Conservation (phyloP, 2,797 vertebrate genomes). For the Oryzias sinensis region DNA sequence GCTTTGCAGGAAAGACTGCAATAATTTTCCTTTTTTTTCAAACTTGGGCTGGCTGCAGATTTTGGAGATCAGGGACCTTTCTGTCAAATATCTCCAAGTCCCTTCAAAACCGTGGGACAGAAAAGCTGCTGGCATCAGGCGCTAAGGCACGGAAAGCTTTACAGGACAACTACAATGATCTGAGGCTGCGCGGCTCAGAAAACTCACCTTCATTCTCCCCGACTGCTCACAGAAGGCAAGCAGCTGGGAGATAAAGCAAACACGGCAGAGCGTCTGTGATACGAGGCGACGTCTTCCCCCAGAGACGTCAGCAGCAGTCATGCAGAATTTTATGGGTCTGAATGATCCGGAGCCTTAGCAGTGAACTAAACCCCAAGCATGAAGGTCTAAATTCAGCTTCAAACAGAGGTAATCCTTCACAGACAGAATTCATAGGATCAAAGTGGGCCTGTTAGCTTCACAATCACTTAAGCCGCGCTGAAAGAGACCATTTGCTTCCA, state of each 20-base stretch:
- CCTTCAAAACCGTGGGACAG: slow-evolving; percentile 21
- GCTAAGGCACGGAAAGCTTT: slow-evolving; percentile 33
- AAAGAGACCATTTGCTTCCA: too few species aligned
- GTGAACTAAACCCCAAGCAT: slow-evolving; percentile 3
- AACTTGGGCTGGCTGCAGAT: too few species aligned
- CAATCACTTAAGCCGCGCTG: too few species aligned
- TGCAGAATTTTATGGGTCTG: slow-evolving; percentile 6
- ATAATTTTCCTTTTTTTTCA: too few species aligned
- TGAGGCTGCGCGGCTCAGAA: slow-evolving; percentile 15
- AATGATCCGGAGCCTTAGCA: slow-evolving; percentile 9
- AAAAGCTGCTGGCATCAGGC: slow-evolving; percentile 30
- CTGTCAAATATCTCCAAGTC: too few species aligned
- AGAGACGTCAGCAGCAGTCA: slow-evolving; percentile 10
- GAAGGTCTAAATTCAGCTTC: neutral
- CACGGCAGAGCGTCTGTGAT: slow-evolving; percentile 37
- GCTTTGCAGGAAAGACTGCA: too few species aligned
- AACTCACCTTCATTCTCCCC: slow-evolving; percentile 33
- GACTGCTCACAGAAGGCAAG: slow-evolving; percentile 29
- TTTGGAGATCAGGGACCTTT: too few species aligned
- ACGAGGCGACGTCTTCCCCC: slow-evolving; percentile 18
- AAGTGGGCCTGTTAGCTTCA: too few species aligned
- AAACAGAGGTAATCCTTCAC: neutral
- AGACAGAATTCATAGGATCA: too few species aligned
- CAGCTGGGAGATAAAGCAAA: slow-evolving; percentile 51
- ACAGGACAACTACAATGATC: slow-evolving; percentile 34